Base-by-base conservation (phyloP, 2,888 invertebrate genomes). In the Gastrophysa polygoni region DNA sequence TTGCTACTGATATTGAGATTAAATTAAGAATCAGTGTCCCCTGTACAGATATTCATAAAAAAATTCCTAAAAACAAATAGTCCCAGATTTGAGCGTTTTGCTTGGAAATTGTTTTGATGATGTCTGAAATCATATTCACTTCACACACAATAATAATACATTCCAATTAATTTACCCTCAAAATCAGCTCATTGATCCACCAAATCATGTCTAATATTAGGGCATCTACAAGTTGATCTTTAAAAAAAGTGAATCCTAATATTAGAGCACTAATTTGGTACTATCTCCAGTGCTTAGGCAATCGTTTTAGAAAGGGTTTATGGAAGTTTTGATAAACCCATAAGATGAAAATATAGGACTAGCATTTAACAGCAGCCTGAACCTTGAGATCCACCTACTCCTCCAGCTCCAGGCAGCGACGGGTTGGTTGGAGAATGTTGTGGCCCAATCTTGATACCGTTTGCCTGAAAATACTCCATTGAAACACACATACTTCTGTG, bases 391-490 rank as follows among this genome's bases (percentile, higher is more conserved):
- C 89, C 89, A 64, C 92, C 92, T 68, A 91, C 91, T 65, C 90
- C 91, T 71, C 93, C 92, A 64, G 93, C 88, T 16, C 90, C 91
- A 51, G 91, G 88, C 81, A 91, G 83, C 76, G 89, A 89, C 29
- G 92, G 90, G 81, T 89, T 93, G 77, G 92, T 93, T 59, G 95
- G 95, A 66, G 97, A 95, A 85, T 98, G 97, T 83, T 98, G 98
- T 67, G 98, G 98, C 57, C 98, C 99, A 77, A 99, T 96, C 88
- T 99, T 99, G 82, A 99, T 99, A 76, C 99, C 98, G 83, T 99
- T 99, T 71, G 98, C 98, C 98, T 98, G 81, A 17, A 85, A 83
- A 14, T 38, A n/a, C n/a, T 8, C 10, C 32, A 6, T 8, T 8
- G 10, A 32, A 8, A 17, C 18, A 0, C 6, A 44, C 10, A 44